Evolutionary conservation across 2,113 vertebrate genomes (phyloP), one percentile per base, ranked within the genome.

Genomic region (Sisor rabdophorus): DNA sequence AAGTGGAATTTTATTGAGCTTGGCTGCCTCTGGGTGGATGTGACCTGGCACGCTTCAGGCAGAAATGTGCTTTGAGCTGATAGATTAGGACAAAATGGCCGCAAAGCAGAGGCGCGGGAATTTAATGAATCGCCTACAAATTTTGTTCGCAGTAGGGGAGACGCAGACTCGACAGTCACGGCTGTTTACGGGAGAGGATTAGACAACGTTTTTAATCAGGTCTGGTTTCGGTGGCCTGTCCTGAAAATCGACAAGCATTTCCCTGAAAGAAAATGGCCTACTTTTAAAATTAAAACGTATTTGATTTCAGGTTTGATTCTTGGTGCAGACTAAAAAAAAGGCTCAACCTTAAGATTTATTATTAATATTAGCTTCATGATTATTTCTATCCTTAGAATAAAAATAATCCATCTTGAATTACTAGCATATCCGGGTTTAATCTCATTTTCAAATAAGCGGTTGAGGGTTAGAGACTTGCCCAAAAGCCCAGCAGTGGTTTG

Each of bases 81-180:
- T 74, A 74, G 72, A 74, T 74, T 74, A 74, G 72, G 72, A 74
- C 72, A 74, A 74, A 82, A 82, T 82, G 77, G 71, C 69, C 76
- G 81, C 74, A 75, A 76, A 71, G 77, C 70, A 73, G 48, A 76
- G 77, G 59, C 81, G 71, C 68, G 61, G 77, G 81, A 82, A 77
- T 79, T 76, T 79, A 82, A 79, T 82, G 79, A 79, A 82, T 82
- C 65, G 77, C 81, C 81, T 82, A 79, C 69, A 82, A 64, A 82
- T 82, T 79, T 82, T 52, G 53, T 55, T 54, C 60, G 28, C 75
- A 75, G 71, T 63, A 59, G 77, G 75, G 69, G 67, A 76, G 77
- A 73, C 24, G n/a, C 11, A 48, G 65, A 76, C 47, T 22, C 19
- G 24, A 58, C 48, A 56, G 76, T 61, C 68, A 68, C 15, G 50